Evolutionary conservation across 2,888 invertebrate species (phyloP).

Genomic region (Tachina grossa): DNA sequence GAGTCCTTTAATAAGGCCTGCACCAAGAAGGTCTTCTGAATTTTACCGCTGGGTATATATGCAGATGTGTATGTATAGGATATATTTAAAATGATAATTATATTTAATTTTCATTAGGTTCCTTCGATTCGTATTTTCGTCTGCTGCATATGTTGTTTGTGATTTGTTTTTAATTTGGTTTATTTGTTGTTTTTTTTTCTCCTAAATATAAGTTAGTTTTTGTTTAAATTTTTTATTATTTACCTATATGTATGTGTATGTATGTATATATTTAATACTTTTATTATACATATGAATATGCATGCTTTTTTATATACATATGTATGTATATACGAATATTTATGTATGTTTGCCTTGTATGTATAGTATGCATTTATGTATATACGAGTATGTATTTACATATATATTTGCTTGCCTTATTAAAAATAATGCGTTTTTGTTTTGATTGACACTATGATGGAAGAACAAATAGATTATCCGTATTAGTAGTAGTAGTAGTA

Average conservation of each 20-base stretch:
- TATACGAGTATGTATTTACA: neutral
- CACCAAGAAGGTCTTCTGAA: too few relatives aligned
- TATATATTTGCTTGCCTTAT: conserved; percentile 16
- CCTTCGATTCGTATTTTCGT: too few relatives aligned
- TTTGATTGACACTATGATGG: conserved; percentile 83
- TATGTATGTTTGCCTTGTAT: neutral
- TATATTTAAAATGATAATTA: too few relatives aligned
- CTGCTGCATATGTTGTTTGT: too few relatives aligned
- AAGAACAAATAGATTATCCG: conserved; percentile 83
- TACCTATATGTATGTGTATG: neutral
- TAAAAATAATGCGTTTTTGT: conserved; percentile 58
- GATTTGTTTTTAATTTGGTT: too few relatives aligned
- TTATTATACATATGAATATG: too few relatives aligned
- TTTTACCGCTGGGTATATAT: too few relatives aligned
- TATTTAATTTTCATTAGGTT: too few relatives aligned
- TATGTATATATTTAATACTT: neutral
- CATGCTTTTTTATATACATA: too few relatives aligned
- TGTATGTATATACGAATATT: neutral
- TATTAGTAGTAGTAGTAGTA: conserved; percentile 63
- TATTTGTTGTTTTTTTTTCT: neutral
- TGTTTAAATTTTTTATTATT: neutral
- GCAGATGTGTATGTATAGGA: neutral
- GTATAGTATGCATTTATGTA: conserved; percentile 9
- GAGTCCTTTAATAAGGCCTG: too few relatives aligned
- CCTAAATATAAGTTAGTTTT: neutral